Conservation (phyloP, 2,797 vertebrate genomes). For the Molossus molossus region DNA sequence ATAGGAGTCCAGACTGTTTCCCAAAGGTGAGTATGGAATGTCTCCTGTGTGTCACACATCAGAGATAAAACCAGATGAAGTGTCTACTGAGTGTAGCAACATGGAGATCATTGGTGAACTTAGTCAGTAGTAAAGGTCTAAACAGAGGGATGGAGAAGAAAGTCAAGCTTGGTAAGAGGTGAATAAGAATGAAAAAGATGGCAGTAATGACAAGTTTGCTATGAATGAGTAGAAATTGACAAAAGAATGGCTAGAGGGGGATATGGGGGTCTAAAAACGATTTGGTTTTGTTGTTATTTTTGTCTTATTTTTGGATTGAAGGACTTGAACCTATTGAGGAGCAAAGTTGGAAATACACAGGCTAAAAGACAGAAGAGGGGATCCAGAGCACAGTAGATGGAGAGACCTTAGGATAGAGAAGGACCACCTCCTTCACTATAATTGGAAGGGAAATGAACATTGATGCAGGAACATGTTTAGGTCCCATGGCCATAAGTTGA, state of each 20-base stretch:
- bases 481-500: neutral
- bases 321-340: constrained; percentile 20
- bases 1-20: neutral
- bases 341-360: neutral
- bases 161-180: neutral
- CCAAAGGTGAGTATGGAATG: neutral
- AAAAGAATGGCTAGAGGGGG: neutral
- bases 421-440: neutral
- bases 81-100: neutral
- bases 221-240: neutral
- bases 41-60: neutral
- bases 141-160: neutral
- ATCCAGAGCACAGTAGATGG: neutral
- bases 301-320: neutral
- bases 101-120: neutral
- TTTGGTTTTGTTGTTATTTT: neutral
- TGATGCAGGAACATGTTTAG: neutral
- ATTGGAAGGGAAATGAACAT: neutral
- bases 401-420: neutral
- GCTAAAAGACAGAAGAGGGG: neutral
- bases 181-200: neutral
- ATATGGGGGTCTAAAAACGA: neutral
- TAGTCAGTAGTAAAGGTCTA: neutral
- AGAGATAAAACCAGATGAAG: neutral
- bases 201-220: neutral